phyloP scores from a whole-genome alignment of 1,140 invertebrate genomes.

The Drosophila ercepeae region DNA sequence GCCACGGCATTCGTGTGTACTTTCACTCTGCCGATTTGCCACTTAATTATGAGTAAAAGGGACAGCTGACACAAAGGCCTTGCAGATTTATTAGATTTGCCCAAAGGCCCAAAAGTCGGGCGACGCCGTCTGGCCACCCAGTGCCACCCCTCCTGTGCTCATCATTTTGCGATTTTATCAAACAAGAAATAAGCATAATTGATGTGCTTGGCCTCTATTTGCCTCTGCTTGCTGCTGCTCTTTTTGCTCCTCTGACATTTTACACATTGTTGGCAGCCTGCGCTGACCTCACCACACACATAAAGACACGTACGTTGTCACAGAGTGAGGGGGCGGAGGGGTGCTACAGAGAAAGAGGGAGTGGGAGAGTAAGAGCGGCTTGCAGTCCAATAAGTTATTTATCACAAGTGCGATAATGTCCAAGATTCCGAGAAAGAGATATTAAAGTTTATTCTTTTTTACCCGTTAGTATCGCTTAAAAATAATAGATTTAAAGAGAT shows the following conservation, averaged over 20 bases:
- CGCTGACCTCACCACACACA: slow-evolving; percentile 52
- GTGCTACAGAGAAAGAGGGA: slow-evolving; percentile 17
- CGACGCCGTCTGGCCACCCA: slow-evolving; percentile 50
- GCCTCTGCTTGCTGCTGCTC: slow-evolving; percentile 32
- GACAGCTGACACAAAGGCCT: slow-evolving; percentile 42
- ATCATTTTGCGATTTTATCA: slow-evolving; percentile 71
- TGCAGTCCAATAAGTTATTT: slow-evolving; percentile 33
- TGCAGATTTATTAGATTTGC: slow-evolving; percentile 59
- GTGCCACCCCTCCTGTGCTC: neutral
- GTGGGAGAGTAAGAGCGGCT: slow-evolving; percentile 14
- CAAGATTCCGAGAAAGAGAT: neutral
- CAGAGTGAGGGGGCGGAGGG: neutral
- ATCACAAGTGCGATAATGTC: neutral
- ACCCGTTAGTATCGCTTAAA: neutral
- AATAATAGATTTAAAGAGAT: too few species aligned
- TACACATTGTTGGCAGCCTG: slow-evolving; percentile 67
- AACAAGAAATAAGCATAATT: slow-evolving; percentile 75
- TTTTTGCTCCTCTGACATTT: slow-evolving; percentile 51
- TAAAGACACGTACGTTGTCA: slow-evolving; percentile 46
- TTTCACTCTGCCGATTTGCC: slow-evolving; percentile 50
- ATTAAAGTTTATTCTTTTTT: neutral
- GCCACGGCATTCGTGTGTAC: slow-evolving; percentile 34
- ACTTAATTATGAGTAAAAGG: slow-evolving; percentile 47
- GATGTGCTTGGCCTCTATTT: slow-evolving; percentile 70
- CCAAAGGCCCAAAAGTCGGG: slow-evolving; percentile 74